Percentiles rank a stretch among this genome's conserved stretches.
These are phyloP conservation scores for Siniperca knerii DNA, from an alignment of 2,113 vertebrate species.

Conservation along the genomic window DNA sequence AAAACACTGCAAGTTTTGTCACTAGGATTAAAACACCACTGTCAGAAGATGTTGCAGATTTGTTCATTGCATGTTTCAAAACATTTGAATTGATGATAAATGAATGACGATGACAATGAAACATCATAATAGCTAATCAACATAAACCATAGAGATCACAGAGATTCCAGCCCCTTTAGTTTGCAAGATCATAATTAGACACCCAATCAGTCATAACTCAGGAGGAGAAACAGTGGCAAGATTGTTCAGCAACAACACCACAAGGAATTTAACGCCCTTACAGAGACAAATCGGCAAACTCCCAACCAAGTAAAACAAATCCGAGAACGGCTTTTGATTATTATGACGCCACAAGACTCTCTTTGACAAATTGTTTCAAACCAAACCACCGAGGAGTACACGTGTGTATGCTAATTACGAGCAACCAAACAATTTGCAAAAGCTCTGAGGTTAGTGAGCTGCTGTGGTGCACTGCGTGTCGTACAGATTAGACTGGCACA, in stretches of 20 bases:
- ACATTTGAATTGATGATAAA: background rate
- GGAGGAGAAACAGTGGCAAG: slow-evolving; percentile 31
- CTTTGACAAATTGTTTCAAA: slow-evolving; percentile 49
- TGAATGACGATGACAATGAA: background rate
- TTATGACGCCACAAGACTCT: slow-evolving; percentile 42
- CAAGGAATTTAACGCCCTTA: slow-evolving; percentile 49
- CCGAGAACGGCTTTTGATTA: slow-evolving; percentile 35
- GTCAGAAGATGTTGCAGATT: too few species aligned
- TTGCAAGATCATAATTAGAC: slow-evolving; percentile 55
- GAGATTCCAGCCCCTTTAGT: slow-evolving; percentile 21
- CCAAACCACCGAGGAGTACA: slow-evolving; percentile 13
- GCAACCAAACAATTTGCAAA: slow-evolving; percentile 38
- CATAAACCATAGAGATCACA: slow-evolving; percentile 53
- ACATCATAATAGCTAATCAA: slow-evolving; percentile 28
- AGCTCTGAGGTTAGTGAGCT: slow-evolving; percentile 27
- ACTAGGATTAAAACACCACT: background rate
- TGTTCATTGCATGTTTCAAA: background rate
- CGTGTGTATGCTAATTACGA: slow-evolving; percentile 41
- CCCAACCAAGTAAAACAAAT: slow-evolving; percentile 61
- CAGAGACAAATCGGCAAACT: slow-evolving; percentile 53
- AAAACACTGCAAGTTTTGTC: background rate
- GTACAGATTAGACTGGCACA: background rate
- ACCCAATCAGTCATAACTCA: slow-evolving; percentile 40
- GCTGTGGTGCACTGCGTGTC: too few species aligned
- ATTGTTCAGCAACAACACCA: slow-evolving; percentile 62